Base-by-base conservation (phyloP, 2,113 vertebrate species). In the Platichthys flesus region DNA sequence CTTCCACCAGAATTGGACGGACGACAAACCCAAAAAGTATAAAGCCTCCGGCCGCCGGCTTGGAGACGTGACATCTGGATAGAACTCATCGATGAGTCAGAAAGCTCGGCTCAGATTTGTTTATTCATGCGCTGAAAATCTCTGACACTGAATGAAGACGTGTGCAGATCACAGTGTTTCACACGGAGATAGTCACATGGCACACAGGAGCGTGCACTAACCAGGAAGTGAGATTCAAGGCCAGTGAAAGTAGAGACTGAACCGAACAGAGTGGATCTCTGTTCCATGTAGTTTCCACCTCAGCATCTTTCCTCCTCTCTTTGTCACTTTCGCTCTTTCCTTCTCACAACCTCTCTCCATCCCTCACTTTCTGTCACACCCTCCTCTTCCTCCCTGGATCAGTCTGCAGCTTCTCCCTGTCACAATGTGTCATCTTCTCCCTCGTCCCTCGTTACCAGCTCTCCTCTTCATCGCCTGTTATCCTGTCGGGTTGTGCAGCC, bases 401-500 rank as follows among this genome's bases (percentile, higher is more conserved):
- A 60, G 10, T 20, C 23, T 47, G 47, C 12, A 24, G 3, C 20
- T 42, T 6, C 26, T 56, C 16, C 42, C 60, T 65, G 24, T 63
- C 74, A 35, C 2, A 18, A 28, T 16, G 37, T 63, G 55, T 55
- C 67, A 9, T 47, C 10, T 31, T 31, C 31, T 7, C 24, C 10
- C 52, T 1, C n/a, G 23, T 58, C 28, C 26, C 76, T 70, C 14
- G 55, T 82, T 64, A 69, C 20, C 51, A 1, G 49, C 67, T 51
- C 59, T 72, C 63, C 31, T 52, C 79, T 10, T 58, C 74, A n/a
- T n/a, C 56, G 2, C 47, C 66, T 67, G 67, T 71, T 67, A 71
- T 59, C 45, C 23, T 28, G 14, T 23, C 23, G 1, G 1, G 4
- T 49, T 18, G 40, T 42, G 40, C 40, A 51, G 47, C 47, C 1